A percentile compares a stretch with the other conserved stretches of the same genome.
Evolutionary conservation across 2,113 vertebrate species (phyloP).

Genomic region (Rhea americana): DNA sequence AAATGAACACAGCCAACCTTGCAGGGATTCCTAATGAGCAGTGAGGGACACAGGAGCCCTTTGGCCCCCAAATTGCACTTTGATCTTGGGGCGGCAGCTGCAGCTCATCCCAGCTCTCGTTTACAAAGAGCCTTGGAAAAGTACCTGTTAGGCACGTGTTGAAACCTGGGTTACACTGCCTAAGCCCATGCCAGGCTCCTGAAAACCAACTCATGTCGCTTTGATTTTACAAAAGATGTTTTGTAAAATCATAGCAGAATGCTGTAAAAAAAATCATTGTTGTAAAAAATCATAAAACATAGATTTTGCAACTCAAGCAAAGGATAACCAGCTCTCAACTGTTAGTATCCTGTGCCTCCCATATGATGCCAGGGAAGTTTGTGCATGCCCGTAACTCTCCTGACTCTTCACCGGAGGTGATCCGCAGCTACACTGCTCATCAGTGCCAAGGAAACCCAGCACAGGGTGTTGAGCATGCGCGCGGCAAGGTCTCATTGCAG

Average conservation of each 20-base stretch:
- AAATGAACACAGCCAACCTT: neutral
- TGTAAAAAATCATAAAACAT: too few species aligned
- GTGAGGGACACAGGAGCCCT: neutral
- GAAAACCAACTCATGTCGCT: neutral
- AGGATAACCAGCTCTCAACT: neutral
- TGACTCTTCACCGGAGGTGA: neutral
- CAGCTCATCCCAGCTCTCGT: accelerated
- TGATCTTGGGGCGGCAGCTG: neutral
- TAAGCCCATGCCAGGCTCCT: neutral
- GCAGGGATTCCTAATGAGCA: neutral
- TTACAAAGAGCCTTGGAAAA: neutral
- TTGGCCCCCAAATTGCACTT: accelerated
- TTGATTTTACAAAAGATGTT: neutral
- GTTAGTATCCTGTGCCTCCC: neutral
- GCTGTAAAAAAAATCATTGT: too few species aligned
- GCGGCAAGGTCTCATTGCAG: neutral
- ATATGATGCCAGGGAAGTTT: neutral
- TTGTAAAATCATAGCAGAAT: too few species aligned
- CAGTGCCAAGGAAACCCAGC: accelerated
- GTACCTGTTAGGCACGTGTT: neutral
- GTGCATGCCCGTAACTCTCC: neutral
- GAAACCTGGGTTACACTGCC: neutral
- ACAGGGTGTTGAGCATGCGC: neutral
- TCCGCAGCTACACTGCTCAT: neutral
- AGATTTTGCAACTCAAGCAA: neutral